Evolutionary conservation across 2,888 invertebrate species (phyloP), one percentile per base, ranked within the genome.

Genomic region (Xylophagus ater): DNA sequence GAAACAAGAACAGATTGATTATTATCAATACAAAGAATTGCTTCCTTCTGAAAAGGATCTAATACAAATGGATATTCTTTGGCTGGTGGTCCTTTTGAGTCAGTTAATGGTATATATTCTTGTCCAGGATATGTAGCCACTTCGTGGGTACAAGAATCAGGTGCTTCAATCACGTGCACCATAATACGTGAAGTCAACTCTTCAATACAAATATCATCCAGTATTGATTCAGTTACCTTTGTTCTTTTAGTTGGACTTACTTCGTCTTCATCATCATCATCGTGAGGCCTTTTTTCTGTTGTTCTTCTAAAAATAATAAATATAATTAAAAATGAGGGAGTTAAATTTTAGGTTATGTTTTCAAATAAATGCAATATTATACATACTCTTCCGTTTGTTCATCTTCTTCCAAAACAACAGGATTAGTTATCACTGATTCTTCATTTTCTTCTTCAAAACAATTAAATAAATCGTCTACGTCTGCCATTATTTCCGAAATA

Each of bases 1-100:
- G 98, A 97, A 1, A 99, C 97, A 29, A 99, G 71, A 4, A 99
- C 98, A 8, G 96, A 96, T 59, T 98, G 96, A 57, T 89, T 81
- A 63, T 98, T 98, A 58, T 98, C 96, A 52, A 99, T 83, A 60
- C 98, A 99, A 35, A 86, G 65, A 47, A 97, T 85, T 1, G 97
- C 94, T 65, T 96, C 92, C 54, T 88, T 90, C 61, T 99, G 98
- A 65, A 99, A 99, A 0, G 96, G 86, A 76, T 99, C 98, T 42
- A 99, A 69, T 39, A 85, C 81, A 56, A 99, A 99, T 44, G 83
- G 80, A 60, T 96, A 99, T 44, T 83, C 83, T 61, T 93, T 93
- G 1, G 88, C 87, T 2, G 96, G 89, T 50, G 81, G 78, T 0
- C 71, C 69, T 4, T 68, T 64, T 2, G 70, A 60, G 3, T 71